phyloP scores from a whole-genome alignment of 2,797 vertebrate genomes.

The Artibeus lituratus region DNA sequence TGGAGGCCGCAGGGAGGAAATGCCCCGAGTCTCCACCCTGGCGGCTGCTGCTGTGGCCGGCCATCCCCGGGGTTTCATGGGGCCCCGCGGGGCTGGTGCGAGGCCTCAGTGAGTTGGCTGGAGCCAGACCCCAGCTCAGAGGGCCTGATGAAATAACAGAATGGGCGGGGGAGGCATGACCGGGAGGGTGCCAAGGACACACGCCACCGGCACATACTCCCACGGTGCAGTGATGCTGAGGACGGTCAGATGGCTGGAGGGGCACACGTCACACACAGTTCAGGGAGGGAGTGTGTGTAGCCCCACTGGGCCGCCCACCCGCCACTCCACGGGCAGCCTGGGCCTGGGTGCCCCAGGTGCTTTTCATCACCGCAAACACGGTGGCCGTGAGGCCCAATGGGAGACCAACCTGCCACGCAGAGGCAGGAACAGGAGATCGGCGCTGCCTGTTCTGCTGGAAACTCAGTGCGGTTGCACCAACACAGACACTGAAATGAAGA shows the following conservation, averaged over 20 bases:
- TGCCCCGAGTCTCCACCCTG: rapidly evolving
- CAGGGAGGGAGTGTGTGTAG: too few species aligned
- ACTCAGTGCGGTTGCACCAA: neutral
- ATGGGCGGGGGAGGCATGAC: neutral
- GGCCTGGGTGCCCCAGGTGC: too few species aligned
- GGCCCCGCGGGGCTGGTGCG: too few species aligned
- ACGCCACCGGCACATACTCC: rapidly evolving
- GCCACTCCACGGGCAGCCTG: too few species aligned
- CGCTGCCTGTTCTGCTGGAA: neutral
- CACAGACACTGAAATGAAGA: neutral
- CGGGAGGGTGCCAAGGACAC: rapidly evolving
- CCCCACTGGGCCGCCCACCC: too few species aligned
- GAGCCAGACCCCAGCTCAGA: neutral
- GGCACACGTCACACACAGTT: too few species aligned
- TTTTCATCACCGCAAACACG: neutral
- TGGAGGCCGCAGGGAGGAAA: neutral
- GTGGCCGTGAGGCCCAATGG: rapidly evolving
- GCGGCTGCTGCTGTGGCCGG: neutral
- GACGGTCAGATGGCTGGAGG: too few species aligned
- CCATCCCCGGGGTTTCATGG: rapidly evolving
- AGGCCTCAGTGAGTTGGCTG: too few species aligned
- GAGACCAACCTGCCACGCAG: neutral
- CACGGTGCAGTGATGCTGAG: rapidly evolving
- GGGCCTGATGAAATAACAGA: too few species aligned
- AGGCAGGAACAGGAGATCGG: neutral